phyloP scores from a whole-genome alignment of 2,888 invertebrate species.

The Lepidocyrtinus sp. region DNA sequence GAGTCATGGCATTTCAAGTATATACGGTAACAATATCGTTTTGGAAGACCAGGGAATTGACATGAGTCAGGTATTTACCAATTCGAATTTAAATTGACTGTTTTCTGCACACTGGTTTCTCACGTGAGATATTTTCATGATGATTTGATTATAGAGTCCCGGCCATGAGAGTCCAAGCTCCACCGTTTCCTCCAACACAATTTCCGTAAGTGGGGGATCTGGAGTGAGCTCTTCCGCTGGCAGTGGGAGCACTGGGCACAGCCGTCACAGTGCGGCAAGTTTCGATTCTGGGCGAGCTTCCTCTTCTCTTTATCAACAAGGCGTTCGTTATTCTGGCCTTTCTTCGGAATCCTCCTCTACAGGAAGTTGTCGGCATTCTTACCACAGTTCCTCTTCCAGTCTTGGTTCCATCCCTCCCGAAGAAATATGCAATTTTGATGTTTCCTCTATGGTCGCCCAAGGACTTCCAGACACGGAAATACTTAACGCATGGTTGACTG shows the following conservation, averaged over 20 bases:
- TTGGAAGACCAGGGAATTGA: slow-evolving; percentile 91
- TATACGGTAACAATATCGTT: slow-evolving; percentile 74
- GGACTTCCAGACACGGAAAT: slow-evolving; percentile 91
- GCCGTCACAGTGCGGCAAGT: slow-evolving; percentile 88
- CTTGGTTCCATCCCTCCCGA: slow-evolving; percentile 77
- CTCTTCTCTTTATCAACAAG: slow-evolving; percentile 74
- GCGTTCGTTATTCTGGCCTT: slow-evolving; percentile 66
- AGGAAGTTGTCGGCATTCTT: slow-evolving; percentile 77
- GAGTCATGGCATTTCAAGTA: slow-evolving; percentile 5
- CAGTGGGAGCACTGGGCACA: slow-evolving; percentile 63
- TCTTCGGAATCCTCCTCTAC: slow-evolving; percentile 73
- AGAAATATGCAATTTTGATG: slow-evolving; percentile 75
- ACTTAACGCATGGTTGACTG: slow-evolving; percentile 86
- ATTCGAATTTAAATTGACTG: too few relatives aligned
- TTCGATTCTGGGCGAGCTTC: slow-evolving; percentile 94
- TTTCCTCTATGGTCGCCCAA: slow-evolving; percentile 75
- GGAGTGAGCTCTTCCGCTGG: slow-evolving; percentile 70
- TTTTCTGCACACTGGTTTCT: too few relatives aligned
- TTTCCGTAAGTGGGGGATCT: slow-evolving; percentile 80
- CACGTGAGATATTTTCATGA: too few relatives aligned
- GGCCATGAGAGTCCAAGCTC: slow-evolving; percentile 92
- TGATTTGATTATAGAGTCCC: slow-evolving; percentile 88
- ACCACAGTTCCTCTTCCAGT: slow-evolving; percentile 71
- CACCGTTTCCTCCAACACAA: slow-evolving; percentile 81
- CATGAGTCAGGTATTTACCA: slow-evolving; percentile 81